phyloP scores from a whole-genome alignment of 2,888 invertebrate species.

The Dendrolimus pini region DNA sequence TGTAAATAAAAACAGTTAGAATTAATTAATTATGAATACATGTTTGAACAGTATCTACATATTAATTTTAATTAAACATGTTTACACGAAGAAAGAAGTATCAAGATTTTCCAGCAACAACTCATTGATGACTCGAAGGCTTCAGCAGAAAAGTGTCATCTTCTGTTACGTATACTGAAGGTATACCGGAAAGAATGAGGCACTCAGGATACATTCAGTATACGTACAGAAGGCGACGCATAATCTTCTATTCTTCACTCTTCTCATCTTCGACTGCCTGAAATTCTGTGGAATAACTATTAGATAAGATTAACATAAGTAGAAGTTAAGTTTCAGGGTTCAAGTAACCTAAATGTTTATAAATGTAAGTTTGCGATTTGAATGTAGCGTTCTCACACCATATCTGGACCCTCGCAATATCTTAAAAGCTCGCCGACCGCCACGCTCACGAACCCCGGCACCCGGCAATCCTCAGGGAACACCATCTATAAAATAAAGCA shows the following conservation, averaged over 20 bases:
- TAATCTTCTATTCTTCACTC: constrained; percentile 59
- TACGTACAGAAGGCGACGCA: constrained; percentile 97
- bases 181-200: constrained; percentile 97
- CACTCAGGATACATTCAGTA: constrained; percentile 99
- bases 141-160: constrained; percentile 85
- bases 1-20: too few species aligned
- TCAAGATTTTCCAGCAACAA: constrained; percentile 18
- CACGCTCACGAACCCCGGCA: constrained; percentile 33
- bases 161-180: constrained; percentile 99
- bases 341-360: constrained; percentile 11
- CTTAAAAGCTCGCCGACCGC: constrained; percentile 58
- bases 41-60: too few species aligned
- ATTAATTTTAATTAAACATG: too few species aligned
- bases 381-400: constrained; percentile 44
- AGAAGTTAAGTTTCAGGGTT: constrained; percentile 5
- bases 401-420: constrained; percentile 49
- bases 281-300: constrained; percentile 22
- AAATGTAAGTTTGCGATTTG: constrained; percentile 29
- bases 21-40: too few species aligned
- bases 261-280: constrained; percentile 25
- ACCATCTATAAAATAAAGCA: constrained; percentile 73
- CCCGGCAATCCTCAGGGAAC: constrained; percentile 49
- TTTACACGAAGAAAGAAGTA: constrained; percentile 3
- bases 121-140: constrained; percentile 16
- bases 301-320: constrained; percentile 10